Evolutionary conservation across 2,113 vertebrate species (phyloP).

Genomic region (Xenopus borealis): DNA sequence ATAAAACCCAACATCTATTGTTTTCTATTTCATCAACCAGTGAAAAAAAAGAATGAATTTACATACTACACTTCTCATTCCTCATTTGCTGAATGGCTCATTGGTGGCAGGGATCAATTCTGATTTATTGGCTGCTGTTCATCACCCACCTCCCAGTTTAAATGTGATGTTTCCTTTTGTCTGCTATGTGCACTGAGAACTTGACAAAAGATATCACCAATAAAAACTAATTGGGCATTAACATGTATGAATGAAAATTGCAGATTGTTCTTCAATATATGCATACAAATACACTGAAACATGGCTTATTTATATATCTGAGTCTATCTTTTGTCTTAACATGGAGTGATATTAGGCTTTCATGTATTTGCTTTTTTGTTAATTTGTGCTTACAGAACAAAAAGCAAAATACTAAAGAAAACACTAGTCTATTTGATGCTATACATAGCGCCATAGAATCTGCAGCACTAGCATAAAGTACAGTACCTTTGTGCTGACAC

Average conservation of each 20-base stretch:
- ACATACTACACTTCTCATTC: conserved; percentile 17
- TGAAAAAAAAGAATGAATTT: conserved; percentile 29
- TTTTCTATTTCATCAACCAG: conserved; percentile 12
- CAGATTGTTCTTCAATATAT: background rate
- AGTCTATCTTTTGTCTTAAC: conserved; percentile 47
- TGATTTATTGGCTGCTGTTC: conserved; percentile 37
- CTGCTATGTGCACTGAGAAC: background rate
- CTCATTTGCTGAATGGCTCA: conserved; percentile 20
- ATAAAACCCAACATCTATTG: conserved; percentile 24
- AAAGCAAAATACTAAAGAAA: too few species aligned
- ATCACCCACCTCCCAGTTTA: conserved; percentile 13
- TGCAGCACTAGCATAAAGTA: too few species aligned
- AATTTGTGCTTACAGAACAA: conserved; percentile 36
- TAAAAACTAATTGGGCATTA: conserved; percentile 1
- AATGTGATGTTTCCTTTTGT: conserved; percentile 14
- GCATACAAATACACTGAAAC: conserved; percentile 50
- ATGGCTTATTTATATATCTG: conserved; percentile 51
- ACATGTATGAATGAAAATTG: conserved; percentile 1
- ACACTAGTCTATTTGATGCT: too few species aligned
- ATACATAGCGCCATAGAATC: too few species aligned
- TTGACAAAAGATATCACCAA: conserved; percentile 12
- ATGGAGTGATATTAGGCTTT: conserved; percentile 14
- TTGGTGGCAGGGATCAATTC: conserved; percentile 23
- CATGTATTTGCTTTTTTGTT: conserved; percentile 49
- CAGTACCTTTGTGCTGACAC: too few species aligned